Evolutionary conservation across 2,888 invertebrate species (phyloP), one percentile per base, ranked within the genome.

Genomic region (Sinhomidia bicolor): DNA sequence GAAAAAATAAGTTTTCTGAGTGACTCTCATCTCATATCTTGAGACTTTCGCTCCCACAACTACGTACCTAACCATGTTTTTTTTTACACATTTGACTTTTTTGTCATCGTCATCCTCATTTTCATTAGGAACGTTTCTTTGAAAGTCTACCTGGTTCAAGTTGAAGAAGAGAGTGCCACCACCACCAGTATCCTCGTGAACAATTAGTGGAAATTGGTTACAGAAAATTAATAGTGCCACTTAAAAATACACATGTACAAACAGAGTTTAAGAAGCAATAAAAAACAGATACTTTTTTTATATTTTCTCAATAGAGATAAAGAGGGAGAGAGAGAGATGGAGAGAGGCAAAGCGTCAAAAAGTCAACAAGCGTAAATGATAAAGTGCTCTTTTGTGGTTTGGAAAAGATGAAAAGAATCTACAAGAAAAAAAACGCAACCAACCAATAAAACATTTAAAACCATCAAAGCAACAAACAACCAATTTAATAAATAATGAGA

Each of bases 351-450:
- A 74, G 36, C 44, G 71, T 68, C 80, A 65, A 44, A 79, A 41
- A 87, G 65, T 74, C 81, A 87, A 87, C 81, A 78, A 76, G 87
- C 87, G 81, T 87, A 60, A 82, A 87, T 87, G 82, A 82, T 87
- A 41, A 87, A 82, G 82, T 74, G 76, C 41, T 76, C 29, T 12
- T 85, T 76, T 51, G 20, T 74, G 47, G 20, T 80, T 10, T 14
- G 2, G 36, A 10, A 29, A 5, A 23, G 17, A 54, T 0, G 12
- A 32, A 20, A 32, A 36, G 9, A 17, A 65, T 17, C 6, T 26
- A 12, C 17, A 32, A 54, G 29, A 32, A 12, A 32, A 32, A 65
- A 65, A 65, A 65, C n/a, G 14, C 65, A 65, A 5, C 36, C 36
- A 36, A 36, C 65, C 65, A 65, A 65, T 65, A 65, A 65, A 65